Base-by-base conservation (phyloP, 2,113 vertebrate species). In the Lepisosteus oculatus region DNA sequence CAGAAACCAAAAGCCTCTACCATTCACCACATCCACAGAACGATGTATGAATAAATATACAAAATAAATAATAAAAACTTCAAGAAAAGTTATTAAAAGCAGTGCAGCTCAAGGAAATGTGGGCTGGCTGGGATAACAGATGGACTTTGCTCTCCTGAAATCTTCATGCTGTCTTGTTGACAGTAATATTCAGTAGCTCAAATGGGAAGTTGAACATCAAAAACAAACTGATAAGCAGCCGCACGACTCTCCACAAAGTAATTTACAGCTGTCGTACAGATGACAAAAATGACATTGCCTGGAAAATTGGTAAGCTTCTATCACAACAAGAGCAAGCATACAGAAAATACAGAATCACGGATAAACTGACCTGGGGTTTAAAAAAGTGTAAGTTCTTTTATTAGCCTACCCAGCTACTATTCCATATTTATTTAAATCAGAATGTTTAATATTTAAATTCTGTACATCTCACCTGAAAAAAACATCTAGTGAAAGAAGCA, bases 201-300 rank as follows among this genome's bases (percentile, higher is more conserved):
- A 76, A 74, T 44, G 80, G 77, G 75, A 79, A 76, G 83, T 81
- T 81, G 82, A 88, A 86, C 80, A 73, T 79, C 79, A 57, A 65
- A 56, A 69, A 59, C 74, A 47, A 74, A 72, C 81, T 55, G 83
- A 87, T 86, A 88, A 85, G 85, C 69, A 69, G 80, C 81, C 81
- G 75, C 74, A 77, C 76, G 75, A 79, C 84, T 82, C 78, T 77
- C 72, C 73, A 82, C 69, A 83, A 85, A 87, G 82, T 83, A 78
- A 86, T 86, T 86, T 85, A 71, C 84, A 80, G 80, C 80, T 85
- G 82, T 86, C 83, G 54, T 83, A 78, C 68, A n/a, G 73, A 85
- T 80, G 73, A 79, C 75, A 84, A 85, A 85, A 86, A 83, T 84
- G 83, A 83, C 84, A 85, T 83, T 85, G 81, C 77, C 72, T 74